Percentiles rank a stretch among this genome's conserved stretches.
Conservation (phyloP, 2,888 invertebrate species). For the Hetaerina titia region DNA sequence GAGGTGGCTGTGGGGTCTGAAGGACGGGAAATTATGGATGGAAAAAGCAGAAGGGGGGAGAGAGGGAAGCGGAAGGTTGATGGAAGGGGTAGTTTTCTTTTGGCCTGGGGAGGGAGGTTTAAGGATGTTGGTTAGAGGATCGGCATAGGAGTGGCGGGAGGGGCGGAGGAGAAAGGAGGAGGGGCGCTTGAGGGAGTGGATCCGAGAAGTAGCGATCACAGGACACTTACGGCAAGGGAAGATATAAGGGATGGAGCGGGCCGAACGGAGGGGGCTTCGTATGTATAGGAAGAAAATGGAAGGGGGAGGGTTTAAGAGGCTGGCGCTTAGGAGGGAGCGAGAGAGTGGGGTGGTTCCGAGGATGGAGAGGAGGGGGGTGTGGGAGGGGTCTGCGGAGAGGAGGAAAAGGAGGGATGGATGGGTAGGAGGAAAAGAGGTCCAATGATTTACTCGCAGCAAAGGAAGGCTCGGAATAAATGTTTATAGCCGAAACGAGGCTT, state of each 20-base stretch:
- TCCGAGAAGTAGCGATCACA: conserved; percentile 32
- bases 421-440: conserved; percentile 33
- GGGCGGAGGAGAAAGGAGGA: neutral
- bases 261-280: neutral
- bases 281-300: neutral
- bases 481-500: conserved; percentile 66
- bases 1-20: neutral
- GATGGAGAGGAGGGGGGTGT: neutral
- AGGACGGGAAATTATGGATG: conserved; percentile 22
- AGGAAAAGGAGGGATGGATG: conserved; percentile 38
- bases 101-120: neutral
- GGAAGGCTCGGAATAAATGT: conserved; percentile 67
- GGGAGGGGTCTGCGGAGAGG: neutral
- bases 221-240: conserved; percentile 38
- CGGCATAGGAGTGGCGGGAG: neutral
- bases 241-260: neutral
- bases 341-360: no score
- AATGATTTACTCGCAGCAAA: conserved; percentile 65
- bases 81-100: neutral
- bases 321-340: neutral
- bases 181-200: neutral
- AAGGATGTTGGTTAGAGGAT: neutral
- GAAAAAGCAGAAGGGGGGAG: neutral
- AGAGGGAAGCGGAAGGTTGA: neutral
- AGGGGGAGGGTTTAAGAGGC: neutral